Evolutionary conservation across 2,797 vertebrate genomes (phyloP), one percentile per base, ranked within the genome.

Genomic region (Aldrovandia affinis): DNA sequence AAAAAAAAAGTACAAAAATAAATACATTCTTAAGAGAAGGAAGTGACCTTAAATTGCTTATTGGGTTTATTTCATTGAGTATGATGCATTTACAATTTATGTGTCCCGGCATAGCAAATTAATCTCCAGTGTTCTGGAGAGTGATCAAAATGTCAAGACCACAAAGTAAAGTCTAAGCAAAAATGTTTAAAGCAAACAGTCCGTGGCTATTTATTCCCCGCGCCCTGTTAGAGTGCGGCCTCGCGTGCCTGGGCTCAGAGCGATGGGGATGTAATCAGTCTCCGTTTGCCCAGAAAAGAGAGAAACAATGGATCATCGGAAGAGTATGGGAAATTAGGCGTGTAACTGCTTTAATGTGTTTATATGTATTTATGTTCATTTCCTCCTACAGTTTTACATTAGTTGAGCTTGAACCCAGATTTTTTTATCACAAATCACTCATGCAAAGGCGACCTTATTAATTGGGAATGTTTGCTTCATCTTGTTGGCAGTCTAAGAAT

Each of bases 61-160:
- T 61, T 33, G 54, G 50, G 52, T 85, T 82, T 52, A 73, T 85
- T 59, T 82, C 82, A 87, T 79, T 75, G 44, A 65, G 33, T 80
- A 80, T 86, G 82, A 84, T 85, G 15, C 83, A 85, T 81, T 25
- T 12, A 73, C 73, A 83, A 83, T 85, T 55, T 81, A 65, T 85
- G 80, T 86, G 1, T 81, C 81, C 36, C 81, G 30, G 54, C 82
- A 63, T 79, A 63, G 10, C 39, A 83, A 83, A 85, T 77, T 0
- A 79, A 85, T 85, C 57, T 28, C 75, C 68, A 42, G 50, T 52
- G 42, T 77, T 85, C 50, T 63, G 28, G 39, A n/a, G 15, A 18
- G 78, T 79, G 52, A 82, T 83, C 36, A 65, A 52, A 75, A 86
- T 85, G 55, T 57, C 78, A 39, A 70, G 68, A 39, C 30, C 18